phyloP scores from a whole-genome alignment of 2,113 vertebrate genomes.

The Microcebus griseorufus region DNA sequence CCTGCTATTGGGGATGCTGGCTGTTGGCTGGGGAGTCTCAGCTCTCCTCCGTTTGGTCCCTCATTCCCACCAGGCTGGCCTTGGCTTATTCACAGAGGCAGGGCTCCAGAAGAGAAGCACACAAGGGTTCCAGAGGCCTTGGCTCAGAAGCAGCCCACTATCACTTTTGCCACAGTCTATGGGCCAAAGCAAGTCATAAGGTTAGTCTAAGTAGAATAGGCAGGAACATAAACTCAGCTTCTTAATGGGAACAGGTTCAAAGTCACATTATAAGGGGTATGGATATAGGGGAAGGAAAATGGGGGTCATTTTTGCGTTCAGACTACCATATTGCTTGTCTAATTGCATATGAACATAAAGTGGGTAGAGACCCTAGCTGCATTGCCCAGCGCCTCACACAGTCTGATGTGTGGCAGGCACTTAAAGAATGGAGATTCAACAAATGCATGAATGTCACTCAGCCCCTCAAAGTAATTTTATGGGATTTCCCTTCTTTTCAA shows the following conservation, averaged over 20 bases:
- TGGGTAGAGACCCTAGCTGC: accelerated
- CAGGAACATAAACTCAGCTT: not conserved
- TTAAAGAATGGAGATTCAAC: not conserved
- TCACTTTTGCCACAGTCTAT: not conserved
- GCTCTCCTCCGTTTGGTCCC: not conserved
- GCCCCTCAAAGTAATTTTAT: not conserved
- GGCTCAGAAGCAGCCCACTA: not conserved
- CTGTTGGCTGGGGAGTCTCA: not conserved
- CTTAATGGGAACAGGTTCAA: not conserved
- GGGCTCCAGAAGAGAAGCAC: not conserved
- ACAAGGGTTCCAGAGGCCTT: not conserved
- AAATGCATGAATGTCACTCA: not conserved
- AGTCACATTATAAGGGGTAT: not conserved
- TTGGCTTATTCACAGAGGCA: not conserved
- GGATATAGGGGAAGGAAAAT: not conserved
- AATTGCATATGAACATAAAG: not conserved
- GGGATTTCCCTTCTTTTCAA: not conserved
- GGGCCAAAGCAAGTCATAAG: not conserved
- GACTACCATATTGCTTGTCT: accelerated
- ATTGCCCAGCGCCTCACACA: not conserved
- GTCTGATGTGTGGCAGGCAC: too few relatives aligned
- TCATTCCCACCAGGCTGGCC: not conserved
- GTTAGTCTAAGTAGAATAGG: not conserved
- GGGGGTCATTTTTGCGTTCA: not conserved
- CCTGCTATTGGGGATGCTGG: not conserved